A percentile compares a stretch with the other conserved stretches of the same genome.
These are phyloP conservation scores for Papilio dardanus DNA, from an alignment of 1,140 invertebrate species.

Conservation along the genomic window DNA sequence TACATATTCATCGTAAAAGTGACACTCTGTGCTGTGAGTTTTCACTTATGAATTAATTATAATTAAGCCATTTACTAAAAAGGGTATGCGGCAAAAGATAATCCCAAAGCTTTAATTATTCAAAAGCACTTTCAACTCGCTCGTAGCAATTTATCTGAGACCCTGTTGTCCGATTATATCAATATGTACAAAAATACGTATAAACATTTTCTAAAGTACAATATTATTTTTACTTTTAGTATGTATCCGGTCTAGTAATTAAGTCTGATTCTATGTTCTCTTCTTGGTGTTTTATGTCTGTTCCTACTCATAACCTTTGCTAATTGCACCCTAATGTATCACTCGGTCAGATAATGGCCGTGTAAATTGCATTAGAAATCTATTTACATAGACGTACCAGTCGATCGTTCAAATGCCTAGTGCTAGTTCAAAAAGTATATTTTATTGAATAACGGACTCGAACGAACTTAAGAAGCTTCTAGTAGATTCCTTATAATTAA, in stretches of 20 bases:
- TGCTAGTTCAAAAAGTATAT: too few species aligned
- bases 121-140: conserved; percentile 22
- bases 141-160: conserved; percentile 7
- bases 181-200: background rate
- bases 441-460: too few species aligned
- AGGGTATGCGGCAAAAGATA: conserved; percentile 24
- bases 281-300: too few species aligned
- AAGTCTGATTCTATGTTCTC: too few species aligned
- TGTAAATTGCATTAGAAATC: background rate
- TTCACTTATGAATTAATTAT: conserved; percentile 23
- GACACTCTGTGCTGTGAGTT: background rate
- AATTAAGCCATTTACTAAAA: conserved; percentile 20
- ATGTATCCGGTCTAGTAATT: too few species aligned
- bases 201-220: background rate
- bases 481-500: too few species aligned
- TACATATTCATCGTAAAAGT: background rate
- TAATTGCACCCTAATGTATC: background rate
- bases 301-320: background rate
- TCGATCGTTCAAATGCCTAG: too few species aligned
- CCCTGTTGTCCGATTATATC: background rate
- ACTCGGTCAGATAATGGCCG: background rate
- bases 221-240: too few species aligned
- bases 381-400: too few species aligned
- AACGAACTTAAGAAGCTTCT: too few species aligned
- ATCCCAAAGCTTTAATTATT: conserved; percentile 25